Conservation (phyloP, 2,888 invertebrate species). For the Platycheirus rosarum region DNA sequence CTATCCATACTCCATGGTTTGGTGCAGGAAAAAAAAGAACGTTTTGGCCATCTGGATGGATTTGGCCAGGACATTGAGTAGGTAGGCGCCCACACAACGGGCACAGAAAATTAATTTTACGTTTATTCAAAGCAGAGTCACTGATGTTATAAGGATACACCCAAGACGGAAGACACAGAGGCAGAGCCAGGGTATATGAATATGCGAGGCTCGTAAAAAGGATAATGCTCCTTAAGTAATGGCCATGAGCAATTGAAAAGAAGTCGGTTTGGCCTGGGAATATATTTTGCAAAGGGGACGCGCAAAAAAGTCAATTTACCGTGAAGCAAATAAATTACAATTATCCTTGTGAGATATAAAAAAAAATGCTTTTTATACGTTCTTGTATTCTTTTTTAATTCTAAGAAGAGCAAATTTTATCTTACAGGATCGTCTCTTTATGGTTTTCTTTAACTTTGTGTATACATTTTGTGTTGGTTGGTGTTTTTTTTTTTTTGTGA, state of each 20-base stretch:
- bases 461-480: constrained; percentile 19
- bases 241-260: constrained; percentile 65
- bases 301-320: constrained; percentile 65
- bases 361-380: constrained; percentile 59
- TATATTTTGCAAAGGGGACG: not conserved
- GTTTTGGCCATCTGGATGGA: constrained; percentile 38
- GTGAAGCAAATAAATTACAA: constrained; percentile 73
- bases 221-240: constrained; percentile 70
- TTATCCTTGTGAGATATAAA: constrained; percentile 68
- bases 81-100: not conserved
- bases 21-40: constrained; percentile 10
- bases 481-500: constrained; percentile 8
- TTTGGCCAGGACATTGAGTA: not conserved
- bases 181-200: constrained; percentile 24
- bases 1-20: constrained; percentile 20
- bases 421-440: constrained; percentile 28
- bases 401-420: constrained; percentile 31
- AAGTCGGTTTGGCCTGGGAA: constrained; percentile 23
- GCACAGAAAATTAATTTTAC: constrained; percentile 52
- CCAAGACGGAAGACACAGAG: not conserved
- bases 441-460: constrained; percentile 23
- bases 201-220: constrained; percentile 63
- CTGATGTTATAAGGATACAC: constrained; percentile 30
- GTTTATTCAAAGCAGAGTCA: constrained; percentile 60
- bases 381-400: constrained; percentile 27